phyloP scores from a whole-genome alignment of 2,113 vertebrate species.

The Sciurus niger region DNA sequence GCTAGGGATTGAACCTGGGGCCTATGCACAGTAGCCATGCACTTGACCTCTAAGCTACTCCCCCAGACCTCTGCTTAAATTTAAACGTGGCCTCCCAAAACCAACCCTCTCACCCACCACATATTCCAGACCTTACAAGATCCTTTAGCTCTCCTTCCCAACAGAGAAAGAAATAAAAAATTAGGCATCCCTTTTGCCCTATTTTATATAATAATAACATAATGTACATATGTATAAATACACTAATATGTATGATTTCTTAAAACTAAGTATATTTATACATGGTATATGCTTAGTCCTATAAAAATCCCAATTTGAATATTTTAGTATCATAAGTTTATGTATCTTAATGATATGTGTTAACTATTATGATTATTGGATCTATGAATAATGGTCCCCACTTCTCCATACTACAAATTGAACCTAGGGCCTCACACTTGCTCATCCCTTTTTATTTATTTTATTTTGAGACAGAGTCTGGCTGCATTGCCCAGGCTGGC shows the following conservation, averaged over 20 bases:
- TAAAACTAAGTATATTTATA: slow-evolving; percentile 12
- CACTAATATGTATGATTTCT: slow-evolving; percentile 13
- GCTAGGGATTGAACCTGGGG: neutral
- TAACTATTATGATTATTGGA: neutral
- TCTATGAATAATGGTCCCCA: neutral
- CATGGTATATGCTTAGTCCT: slow-evolving; percentile 2
- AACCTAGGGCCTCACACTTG: neutral
- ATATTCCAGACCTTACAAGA: slow-evolving; percentile 17
- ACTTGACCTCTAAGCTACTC: neutral
- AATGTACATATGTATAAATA: neutral
- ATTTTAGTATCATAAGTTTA: slow-evolving; percentile 35
- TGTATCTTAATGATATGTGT: slow-evolving; percentile 57
- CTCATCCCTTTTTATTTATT: neutral
- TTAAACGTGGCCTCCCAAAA: neutral
- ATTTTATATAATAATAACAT: slow-evolving; percentile 28
- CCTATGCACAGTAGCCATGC: neutral
- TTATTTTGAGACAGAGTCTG: neutral
- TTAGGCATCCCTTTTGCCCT: slow-evolving; percentile 16
- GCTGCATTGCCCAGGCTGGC: neutral
- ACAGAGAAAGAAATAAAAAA: neutral
- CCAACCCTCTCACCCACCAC: neutral
- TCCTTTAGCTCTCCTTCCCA: neutral
- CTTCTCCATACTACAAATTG: neutral
- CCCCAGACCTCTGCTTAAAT: neutral
- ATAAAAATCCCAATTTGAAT: slow-evolving; percentile 31